A percentile compares a stretch with the other conserved stretches of the same genome.
Evolutionary conservation across 2,888 invertebrate species (phyloP).

Genomic region (Hyposoter didymator): DNA sequence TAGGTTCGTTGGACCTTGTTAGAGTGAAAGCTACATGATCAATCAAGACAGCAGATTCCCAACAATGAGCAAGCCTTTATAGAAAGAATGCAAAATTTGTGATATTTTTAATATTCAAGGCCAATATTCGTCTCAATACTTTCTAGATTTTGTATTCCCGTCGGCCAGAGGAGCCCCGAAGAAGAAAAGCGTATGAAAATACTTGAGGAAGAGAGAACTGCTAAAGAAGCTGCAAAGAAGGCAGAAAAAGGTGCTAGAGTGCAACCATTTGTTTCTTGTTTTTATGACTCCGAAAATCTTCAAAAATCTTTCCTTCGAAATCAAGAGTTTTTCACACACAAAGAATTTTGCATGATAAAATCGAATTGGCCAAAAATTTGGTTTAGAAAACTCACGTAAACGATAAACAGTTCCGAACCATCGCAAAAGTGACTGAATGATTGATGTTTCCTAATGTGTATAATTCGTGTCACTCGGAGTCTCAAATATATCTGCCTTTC

Average conservation of each 20-base stretch:
- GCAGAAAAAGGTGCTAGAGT: slow-evolving; percentile 77
- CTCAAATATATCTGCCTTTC: too few species aligned
- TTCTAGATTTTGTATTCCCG: slow-evolving; percentile 77
- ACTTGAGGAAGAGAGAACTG: slow-evolving; percentile 77
- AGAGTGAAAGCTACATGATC: background rate
- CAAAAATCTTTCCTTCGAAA: background rate
- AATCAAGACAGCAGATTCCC: background rate
- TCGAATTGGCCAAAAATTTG: background rate
- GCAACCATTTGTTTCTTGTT: background rate
- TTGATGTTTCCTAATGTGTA: too few species aligned
- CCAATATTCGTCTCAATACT: background rate
- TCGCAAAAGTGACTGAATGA: background rate
- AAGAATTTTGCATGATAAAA: background rate
- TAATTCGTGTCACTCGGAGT: too few species aligned
- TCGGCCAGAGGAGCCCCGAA: slow-evolving; percentile 85
- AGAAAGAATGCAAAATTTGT: background rate
- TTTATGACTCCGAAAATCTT: background rate
- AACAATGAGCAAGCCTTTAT: background rate
- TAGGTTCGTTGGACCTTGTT: too few species aligned
- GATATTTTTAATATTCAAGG: too few species aligned
- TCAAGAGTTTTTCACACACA: background rate
- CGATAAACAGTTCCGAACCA: background rate
- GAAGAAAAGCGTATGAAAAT: slow-evolving; percentile 81
- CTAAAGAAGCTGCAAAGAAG: slow-evolving; percentile 79
- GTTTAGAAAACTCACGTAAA: background rate